These are phyloP conservation scores for Kryptolebias marmoratus DNA, from an alignment of 2,113 vertebrate species.

Conservation along the genomic window DNA sequence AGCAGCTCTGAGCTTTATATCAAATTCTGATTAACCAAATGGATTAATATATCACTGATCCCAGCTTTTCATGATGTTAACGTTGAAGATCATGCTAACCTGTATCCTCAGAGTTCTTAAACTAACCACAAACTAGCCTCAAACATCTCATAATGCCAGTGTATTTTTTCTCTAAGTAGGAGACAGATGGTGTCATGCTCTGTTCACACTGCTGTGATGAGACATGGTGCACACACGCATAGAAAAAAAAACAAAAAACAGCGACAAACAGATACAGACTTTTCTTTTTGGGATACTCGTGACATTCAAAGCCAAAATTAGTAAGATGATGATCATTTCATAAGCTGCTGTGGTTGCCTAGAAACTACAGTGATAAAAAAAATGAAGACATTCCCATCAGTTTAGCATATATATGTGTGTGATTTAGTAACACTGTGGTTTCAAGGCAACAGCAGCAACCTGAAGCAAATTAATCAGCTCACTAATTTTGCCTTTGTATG, in stretches of 20 bases:
- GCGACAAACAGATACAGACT: slow-evolving; percentile 7
- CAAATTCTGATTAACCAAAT: too few species aligned
- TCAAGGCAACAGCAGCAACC: slow-evolving; percentile 9
- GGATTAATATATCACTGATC: too few species aligned
- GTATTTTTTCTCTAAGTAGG: slow-evolving; percentile 72
- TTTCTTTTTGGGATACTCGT: slow-evolving; percentile 23
- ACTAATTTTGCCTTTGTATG: slow-evolving; percentile 32
- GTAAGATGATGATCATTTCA: slow-evolving; percentile 32
- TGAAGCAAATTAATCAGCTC: slow-evolving; percentile 26
- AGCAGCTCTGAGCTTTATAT: too few species aligned
- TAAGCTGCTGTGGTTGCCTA: slow-evolving; percentile 9
- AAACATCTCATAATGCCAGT: slow-evolving; percentile 73
- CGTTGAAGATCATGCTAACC: too few species aligned
- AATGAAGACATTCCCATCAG: background rate
- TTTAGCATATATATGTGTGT: background rate
- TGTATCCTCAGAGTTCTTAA: too few species aligned
- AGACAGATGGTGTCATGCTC: slow-evolving; percentile 74
- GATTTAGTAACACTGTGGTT: slow-evolving; percentile 17
- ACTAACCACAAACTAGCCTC: slow-evolving; percentile 22
- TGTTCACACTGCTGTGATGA: slow-evolving; percentile 63
- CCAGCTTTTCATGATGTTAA: too few species aligned
- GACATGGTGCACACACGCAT: slow-evolving; percentile 37
- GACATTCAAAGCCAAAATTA: slow-evolving; percentile 39
- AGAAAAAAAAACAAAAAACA: background rate
- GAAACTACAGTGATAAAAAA: slow-evolving; percentile 20